phyloP scores from a whole-genome alignment of 2,888 invertebrate species.

The Microctonus brassicae region DNA sequence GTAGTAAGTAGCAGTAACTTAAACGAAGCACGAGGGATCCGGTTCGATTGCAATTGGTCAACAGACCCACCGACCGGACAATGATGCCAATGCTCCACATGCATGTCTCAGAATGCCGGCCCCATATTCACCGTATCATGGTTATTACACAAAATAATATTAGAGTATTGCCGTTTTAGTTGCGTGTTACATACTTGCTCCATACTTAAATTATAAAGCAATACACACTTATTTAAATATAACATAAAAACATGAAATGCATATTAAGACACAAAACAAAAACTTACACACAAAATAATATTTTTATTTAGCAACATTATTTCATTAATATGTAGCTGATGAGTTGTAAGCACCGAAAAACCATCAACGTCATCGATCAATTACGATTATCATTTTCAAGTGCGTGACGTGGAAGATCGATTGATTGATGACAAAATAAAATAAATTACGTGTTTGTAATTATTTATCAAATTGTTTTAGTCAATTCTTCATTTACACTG shows the following conservation, averaged over 20 bases:
- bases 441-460: too few relatives aligned
- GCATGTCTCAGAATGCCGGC: background rate
- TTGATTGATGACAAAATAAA: background rate
- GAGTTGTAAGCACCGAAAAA: too few relatives aligned
- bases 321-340: too few relatives aligned
- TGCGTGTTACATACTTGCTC: background rate
- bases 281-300: background rate
- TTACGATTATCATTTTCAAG: too few relatives aligned
- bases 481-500: too few relatives aligned
- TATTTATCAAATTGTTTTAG: too few relatives aligned
- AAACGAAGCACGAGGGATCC: background rate
- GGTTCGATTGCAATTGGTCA: too few relatives aligned
- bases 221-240: background rate
- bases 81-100: background rate
- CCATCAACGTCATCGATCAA: background rate
- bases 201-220: too few relatives aligned
- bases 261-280: background rate
- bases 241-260: background rate
- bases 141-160: slow-evolving; percentile 6
- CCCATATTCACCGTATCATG: background rate
- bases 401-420: background rate
- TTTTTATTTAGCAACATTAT: background rate
- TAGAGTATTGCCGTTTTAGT: background rate
- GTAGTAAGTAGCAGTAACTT: too few relatives aligned
- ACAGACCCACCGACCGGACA: background rate